Evolutionary conservation across 2,888 invertebrate genomes (phyloP).

Genomic region (Adela reaumurella): DNA sequence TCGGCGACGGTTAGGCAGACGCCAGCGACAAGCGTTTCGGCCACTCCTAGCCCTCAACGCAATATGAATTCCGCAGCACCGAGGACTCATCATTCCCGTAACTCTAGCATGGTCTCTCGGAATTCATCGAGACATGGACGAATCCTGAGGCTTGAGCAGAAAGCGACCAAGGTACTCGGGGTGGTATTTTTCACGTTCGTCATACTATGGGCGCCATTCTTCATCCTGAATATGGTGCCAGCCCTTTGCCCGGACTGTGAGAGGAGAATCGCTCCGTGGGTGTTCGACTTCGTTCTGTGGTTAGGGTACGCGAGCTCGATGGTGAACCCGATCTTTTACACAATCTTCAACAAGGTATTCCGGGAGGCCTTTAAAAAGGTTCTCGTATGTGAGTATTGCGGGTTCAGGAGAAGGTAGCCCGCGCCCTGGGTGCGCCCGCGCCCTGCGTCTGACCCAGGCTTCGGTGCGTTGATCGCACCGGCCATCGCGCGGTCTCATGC

Average conservation of each 20-base stretch:
- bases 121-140: slow-evolving; percentile 80
- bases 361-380: slow-evolving; percentile 88
- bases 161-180: slow-evolving; percentile 93
- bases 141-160: slow-evolving; percentile 86
- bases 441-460: slow-evolving; percentile 41
- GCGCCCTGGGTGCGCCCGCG: slow-evolving; percentile 52
- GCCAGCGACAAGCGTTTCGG: slow-evolving; percentile 23
- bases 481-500: neutral
- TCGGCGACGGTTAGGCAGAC: slow-evolving; percentile 23
- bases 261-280: slow-evolving; percentile 68
- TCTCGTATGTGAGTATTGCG: slow-evolving; percentile 70
- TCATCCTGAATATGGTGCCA: slow-evolving; percentile 82
- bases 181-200: slow-evolving; percentile 94
- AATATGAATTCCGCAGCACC: slow-evolving; percentile 33
- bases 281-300: slow-evolving; percentile 88
- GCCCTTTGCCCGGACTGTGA: slow-evolving; percentile 81
- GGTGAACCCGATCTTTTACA: slow-evolving; percentile 95
- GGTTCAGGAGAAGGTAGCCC: slow-evolving; percentile 43
- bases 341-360: slow-evolving; percentile 93
- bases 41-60: slow-evolving; percentile 34
- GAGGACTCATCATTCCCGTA: slow-evolving; percentile 71
- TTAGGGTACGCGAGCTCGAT: slow-evolving; percentile 91
- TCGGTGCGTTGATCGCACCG: slow-evolving; percentile 27
- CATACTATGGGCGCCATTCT: slow-evolving; percentile 94
- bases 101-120: slow-evolving; percentile 76